Conservation (phyloP, 2,113 vertebrate species). For the Labeo rohita region DNA sequence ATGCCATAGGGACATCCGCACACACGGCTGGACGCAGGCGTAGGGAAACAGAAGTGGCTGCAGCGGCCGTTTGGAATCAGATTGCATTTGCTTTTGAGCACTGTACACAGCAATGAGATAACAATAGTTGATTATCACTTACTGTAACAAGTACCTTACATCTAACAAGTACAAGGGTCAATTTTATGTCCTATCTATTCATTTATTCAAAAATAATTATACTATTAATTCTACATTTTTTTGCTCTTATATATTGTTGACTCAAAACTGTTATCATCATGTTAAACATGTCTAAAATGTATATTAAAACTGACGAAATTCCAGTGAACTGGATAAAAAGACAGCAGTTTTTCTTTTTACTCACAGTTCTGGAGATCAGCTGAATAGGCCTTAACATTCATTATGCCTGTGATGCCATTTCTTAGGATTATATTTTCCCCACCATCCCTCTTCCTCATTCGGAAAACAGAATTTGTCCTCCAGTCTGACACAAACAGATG, state of each 20-base stretch:
- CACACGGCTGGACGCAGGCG: conserved; percentile 88
- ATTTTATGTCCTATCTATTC: not conserved
- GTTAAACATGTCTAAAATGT: no score
- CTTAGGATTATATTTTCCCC: conserved; percentile 88
- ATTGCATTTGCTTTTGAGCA: conserved; percentile 84
- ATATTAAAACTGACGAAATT: no score
- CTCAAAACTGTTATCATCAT: no score
- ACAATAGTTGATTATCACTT: not conserved
- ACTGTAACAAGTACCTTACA: not conserved
- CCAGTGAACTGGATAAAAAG: no score
- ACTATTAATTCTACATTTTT: no score
- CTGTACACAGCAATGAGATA: conserved; percentile 67
- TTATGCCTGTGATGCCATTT: conserved; percentile 87
- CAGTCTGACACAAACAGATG: conserved; percentile 94
- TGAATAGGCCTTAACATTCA: conserved; percentile 93
- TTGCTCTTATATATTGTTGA: no score
- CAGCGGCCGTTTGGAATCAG: conserved; percentile 93
- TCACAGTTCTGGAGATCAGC: conserved; percentile 88
- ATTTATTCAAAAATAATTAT: not conserved
- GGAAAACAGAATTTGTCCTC: conserved; percentile 88
- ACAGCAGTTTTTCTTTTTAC: conserved; percentile 34
- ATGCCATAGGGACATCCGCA: conserved; percentile 97
- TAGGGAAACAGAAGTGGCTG: conserved; percentile 97
- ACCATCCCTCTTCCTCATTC: conserved; percentile 91
- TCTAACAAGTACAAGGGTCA: not conserved